These are phyloP conservation scores for Neodontobutis hainanensis DNA, from an alignment of 2,113 vertebrate genomes.

Conservation along the genomic window DNA sequence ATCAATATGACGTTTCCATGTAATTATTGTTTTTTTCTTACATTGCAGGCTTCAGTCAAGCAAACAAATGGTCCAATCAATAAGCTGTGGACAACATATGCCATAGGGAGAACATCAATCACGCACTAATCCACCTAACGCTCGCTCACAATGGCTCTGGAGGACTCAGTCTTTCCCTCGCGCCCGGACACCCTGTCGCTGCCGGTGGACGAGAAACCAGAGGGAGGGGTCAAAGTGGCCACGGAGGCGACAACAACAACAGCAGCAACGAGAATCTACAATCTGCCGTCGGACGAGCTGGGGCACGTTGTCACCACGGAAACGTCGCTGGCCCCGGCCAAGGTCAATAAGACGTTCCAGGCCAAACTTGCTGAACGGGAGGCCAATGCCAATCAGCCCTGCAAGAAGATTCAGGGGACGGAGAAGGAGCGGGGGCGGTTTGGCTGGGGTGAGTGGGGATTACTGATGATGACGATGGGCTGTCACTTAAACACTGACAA, in stretches of 20 bases:
- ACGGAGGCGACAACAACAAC: constrained; percentile 28
- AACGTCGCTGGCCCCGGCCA: constrained; percentile 32
- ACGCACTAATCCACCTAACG: constrained; percentile 41
- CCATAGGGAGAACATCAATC: constrained; percentile 57
- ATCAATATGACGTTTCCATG: neutral
- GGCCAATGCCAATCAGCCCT: constrained; percentile 65
- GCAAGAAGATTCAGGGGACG: constrained; percentile 66
- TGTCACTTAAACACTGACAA: neutral
- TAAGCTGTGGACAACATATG: constrained; percentile 55
- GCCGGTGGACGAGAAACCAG: constrained; percentile 69
- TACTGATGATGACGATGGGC: neutral
- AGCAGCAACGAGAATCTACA: constrained; percentile 57
- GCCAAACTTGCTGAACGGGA: constrained; percentile 78
- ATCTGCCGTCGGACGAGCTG: constrained; percentile 71
- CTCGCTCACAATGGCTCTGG: constrained; percentile 69
- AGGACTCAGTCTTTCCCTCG: constrained; percentile 70
- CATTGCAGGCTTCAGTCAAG: constrained; percentile 60
- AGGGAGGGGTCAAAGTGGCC: constrained; percentile 43
- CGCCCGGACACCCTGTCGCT: constrained; percentile 68
- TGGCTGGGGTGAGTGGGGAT: constrained; percentile 77
- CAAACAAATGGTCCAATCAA: constrained; percentile 72
- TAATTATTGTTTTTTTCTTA: constrained; percentile 35
- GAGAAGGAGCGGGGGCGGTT: constrained; percentile 79
- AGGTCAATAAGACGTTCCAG: constrained; percentile 76
- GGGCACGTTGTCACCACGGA: constrained; percentile 78